A percentile compares a stretch with the other conserved stretches of the same genome.
Evolutionary conservation across 2,113 vertebrate genomes (phyloP).

Genomic region (Caloenas nicobarica): DNA sequence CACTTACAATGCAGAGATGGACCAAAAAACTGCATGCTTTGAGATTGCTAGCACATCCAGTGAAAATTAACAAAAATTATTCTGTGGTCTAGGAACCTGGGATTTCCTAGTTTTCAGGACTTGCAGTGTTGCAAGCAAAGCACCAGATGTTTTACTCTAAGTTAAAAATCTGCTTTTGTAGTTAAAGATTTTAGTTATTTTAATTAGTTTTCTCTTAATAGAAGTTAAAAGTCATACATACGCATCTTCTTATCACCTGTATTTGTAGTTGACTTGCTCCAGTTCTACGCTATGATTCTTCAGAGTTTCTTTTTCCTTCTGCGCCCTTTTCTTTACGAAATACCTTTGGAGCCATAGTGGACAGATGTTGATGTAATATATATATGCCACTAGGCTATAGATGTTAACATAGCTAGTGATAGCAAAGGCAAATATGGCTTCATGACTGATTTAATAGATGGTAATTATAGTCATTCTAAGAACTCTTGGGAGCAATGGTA

Average conservation of each 20-base stretch:
- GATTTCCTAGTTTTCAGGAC: not conserved
- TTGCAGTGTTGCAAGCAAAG: not conserved
- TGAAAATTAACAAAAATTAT: not conserved
- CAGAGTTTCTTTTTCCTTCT: not conserved
- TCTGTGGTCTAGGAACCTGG: not conserved
- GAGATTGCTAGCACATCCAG: not conserved
- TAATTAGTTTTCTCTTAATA: not conserved
- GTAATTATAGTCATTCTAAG: not conserved
- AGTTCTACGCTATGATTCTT: not conserved
- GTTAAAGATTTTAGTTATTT: not conserved
- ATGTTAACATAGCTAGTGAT: not conserved
- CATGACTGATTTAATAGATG: not conserved
- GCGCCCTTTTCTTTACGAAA: not conserved
- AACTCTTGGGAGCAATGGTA: not conserved
- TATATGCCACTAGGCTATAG: not conserved
- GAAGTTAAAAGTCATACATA: not conserved
- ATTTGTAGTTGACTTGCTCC: not conserved
- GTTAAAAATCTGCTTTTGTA: not conserved
- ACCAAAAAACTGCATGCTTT: not conserved
- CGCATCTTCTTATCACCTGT: not conserved
- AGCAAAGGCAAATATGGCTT: not conserved
- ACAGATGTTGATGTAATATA: not conserved
- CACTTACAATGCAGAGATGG: not conserved
- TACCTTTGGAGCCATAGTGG: not conserved
- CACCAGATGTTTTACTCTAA: not conserved